Conservation (phyloP, 2,113 vertebrate genomes). For the Myocastor coypus region DNA sequence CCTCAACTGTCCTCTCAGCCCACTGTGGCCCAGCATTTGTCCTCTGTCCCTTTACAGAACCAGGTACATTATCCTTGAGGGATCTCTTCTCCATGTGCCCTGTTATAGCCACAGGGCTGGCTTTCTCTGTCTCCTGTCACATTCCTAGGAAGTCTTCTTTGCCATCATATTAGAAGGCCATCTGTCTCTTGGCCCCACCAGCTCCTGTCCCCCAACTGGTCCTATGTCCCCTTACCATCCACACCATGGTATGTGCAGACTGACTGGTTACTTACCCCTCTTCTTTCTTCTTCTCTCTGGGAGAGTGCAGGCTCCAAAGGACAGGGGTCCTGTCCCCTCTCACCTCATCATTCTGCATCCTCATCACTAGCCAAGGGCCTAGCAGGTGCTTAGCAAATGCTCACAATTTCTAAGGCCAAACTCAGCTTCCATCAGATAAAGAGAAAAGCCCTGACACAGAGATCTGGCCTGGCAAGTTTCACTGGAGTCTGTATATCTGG, state of each 20-base stretch:
- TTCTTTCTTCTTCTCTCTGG: background rate
- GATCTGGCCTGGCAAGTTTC: background rate
- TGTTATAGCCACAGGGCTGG: background rate
- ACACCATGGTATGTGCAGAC: fast-evolving
- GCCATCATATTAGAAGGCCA: background rate
- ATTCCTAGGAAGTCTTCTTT: background rate
- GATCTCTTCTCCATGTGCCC: too few relatives aligned
- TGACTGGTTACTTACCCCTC: fast-evolving
- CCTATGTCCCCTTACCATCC: background rate
- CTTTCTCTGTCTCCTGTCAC: too few relatives aligned
- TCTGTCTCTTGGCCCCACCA: fast-evolving
- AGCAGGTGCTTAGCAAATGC: background rate
- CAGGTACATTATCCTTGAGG: background rate
- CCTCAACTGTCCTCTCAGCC: background rate
- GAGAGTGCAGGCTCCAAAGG: background rate
- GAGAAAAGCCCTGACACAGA: background rate
- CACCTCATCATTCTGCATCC: too few relatives aligned
- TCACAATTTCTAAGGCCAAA: background rate
- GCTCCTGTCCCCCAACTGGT: fast-evolving
- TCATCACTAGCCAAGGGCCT: background rate
- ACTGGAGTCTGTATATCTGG: background rate
- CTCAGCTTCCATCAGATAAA: background rate
- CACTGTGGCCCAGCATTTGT: background rate
- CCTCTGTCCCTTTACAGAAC: background rate
- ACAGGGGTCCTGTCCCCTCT: fast-evolving